Evolutionary conservation across 2,797 vertebrate genomes (phyloP).

Genomic region (Brachyalestes nurse): DNA sequence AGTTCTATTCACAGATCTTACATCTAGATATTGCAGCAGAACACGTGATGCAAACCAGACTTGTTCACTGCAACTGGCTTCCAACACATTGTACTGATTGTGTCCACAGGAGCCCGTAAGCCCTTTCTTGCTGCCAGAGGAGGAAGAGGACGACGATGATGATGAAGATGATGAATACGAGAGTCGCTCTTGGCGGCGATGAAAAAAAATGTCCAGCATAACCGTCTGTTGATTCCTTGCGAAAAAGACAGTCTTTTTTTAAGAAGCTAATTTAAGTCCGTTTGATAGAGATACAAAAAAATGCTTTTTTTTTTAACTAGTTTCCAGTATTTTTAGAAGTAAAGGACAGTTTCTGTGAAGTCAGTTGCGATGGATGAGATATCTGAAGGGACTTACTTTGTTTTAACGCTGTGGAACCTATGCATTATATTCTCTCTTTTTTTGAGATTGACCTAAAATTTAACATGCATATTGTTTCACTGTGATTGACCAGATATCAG

Average conservation of each 20-base stretch:
- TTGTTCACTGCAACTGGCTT: too few relatives aligned
- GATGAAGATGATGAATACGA: constrained; percentile 93
- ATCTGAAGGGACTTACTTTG: constrained; percentile 50
- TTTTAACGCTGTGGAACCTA: constrained; percentile 67
- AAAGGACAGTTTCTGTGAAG: constrained; percentile 54
- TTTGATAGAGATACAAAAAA: constrained; percentile 54
- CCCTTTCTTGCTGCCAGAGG: constrained; percentile 88
- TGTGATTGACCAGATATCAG: constrained; percentile 78
- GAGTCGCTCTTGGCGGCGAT: constrained; percentile 97
- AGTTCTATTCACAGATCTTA: too few relatives aligned
- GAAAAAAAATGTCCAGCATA: constrained; percentile 64
- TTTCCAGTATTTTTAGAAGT: constrained; percentile 74
- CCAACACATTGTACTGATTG: constrained; percentile 3
- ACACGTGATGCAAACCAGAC: too few relatives aligned
- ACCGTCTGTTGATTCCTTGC: constrained; percentile 23
- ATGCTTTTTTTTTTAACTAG: constrained; percentile 50
- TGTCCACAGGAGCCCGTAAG: constrained; percentile 84
- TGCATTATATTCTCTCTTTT: constrained; percentile 76
- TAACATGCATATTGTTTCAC: constrained; percentile 66
- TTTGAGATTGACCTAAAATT: constrained; percentile 73
- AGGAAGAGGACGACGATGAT: constrained; percentile 91
- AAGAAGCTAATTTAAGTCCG: constrained; percentile 50
- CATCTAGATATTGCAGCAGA: too few relatives aligned
- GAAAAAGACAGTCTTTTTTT: constrained; percentile 52
- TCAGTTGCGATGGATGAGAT: constrained; percentile 34